Evolutionary conservation across 2,888 invertebrate species (phyloP), one percentile per base, ranked within the genome.

Genomic region (Eupithecia pulchellata): DNA sequence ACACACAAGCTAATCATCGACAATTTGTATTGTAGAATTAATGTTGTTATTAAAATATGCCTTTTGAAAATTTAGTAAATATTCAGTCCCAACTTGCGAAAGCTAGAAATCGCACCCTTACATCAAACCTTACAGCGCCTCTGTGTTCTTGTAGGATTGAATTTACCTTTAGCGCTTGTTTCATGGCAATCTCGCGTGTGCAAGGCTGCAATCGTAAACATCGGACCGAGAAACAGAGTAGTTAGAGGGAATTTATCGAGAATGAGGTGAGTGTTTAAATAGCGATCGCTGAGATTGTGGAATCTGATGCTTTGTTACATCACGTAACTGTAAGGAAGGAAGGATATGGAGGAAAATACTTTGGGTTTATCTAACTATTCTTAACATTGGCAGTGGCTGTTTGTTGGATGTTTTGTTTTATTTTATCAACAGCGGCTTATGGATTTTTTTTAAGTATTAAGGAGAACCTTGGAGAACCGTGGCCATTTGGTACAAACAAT

Each of bases 151-250:
- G 67, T 69, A 68, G 64, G 69, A 73, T 73, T 73, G 73, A 73
- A 73, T 73, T 73, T 69, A 73, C 73, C 73, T 73, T 68, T 65
- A 69, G 73, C 65, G 69, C 69, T 73, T 69, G 73, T 64, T 73
- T 75, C 77, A 75, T 76, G 75, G 74, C 76, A 75, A 72, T 77
- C 73, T 79, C 75, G 77, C 78, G 78, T 78, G 77, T 72, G 73
- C 75, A 72, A 72, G 72, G 66, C 55, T 74, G 69, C 74, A 75
- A 76, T 77, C 77, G 75, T 78, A 77, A 75, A 79, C 76, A 74
- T 76, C 55, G 69, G 57, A 67, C 67, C 69, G 74, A 75, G 75
- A 75, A 75, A 79, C 68, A 67, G 71, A 68, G 72, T 76, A 72
- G 69, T 75, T 76, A 68, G 60, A 47, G 61, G 36, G 72, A 72